Evolutionary conservation across 1,140 invertebrate species (phyloP), one percentile per base, ranked within the genome.

Genomic region (Sesamia nonagrioides): DNA sequence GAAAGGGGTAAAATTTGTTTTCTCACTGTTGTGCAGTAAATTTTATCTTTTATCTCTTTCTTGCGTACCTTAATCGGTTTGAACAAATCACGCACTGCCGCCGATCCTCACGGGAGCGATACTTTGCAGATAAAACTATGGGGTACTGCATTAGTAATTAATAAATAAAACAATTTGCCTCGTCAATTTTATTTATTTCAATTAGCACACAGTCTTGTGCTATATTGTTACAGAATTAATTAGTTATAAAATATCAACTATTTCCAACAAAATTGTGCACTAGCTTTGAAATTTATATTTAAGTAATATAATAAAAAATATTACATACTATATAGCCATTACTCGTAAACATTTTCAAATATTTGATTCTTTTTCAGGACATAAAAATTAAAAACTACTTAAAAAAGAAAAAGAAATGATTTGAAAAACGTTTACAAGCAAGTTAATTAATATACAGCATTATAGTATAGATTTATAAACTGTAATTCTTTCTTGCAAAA

Each of bases 171-270:
- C 74, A 40, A 61, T 52, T 68, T 21, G 21, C 61, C 61, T 77
- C 74, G 60, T 77, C 74, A 77, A 77, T 77, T 75, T 91, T 90
- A 91, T 91, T 91, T 88, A 91, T 84, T 87, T 91, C 85, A 87
- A 89, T 84, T 86, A 91, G 90, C 89, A 91, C 89, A 87, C 80
- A 81, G 52, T 85, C 68, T 87, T 89, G 91, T 89, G 91, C 90
- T 84, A 82, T 83, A 80, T 86, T 87, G 83, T 88, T 86, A 92
- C 89, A 90, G 86, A 88, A 86, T 86, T 91, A 85, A 83, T 89
- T 80, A 82, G 72, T 78, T 82, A 86, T 84, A 84, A 84, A 83
- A 86, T 86, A 88, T 72, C 84, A 88, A 87, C 86, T 89, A 85
- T 86, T 89, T 84, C 77, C 82, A 88, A 87, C 74, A 84, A 87